A percentile compares a stretch with the other conserved stretches of the same genome.
These are phyloP conservation scores for Taphrorychus bicolor DNA, from an alignment of 2,888 invertebrate genomes.

Conservation along the genomic window DNA sequence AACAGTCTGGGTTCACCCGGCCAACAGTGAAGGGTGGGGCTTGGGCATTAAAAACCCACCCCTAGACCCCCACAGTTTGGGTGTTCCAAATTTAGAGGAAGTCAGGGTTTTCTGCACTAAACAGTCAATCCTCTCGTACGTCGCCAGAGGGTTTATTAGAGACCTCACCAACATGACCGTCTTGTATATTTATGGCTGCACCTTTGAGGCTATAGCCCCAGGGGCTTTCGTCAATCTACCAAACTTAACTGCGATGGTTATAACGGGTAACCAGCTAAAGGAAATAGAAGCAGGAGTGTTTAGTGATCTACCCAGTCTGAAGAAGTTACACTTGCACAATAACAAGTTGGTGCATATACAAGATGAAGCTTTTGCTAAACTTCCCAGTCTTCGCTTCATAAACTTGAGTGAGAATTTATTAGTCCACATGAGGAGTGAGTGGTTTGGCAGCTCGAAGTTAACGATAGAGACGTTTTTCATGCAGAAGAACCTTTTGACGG, in stretches of 20 bases:
- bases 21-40: background rate
- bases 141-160: background rate
- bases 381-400: background rate
- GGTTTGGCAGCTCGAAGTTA: background rate
- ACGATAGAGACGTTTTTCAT: background rate
- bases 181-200: background rate
- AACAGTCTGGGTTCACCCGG: background rate
- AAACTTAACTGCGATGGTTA: background rate
- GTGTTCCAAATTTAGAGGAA: background rate
- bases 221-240: background rate
- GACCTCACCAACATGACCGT: background rate
- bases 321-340: background rate
- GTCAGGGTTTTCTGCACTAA: background rate
- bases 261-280: background rate
- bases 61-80: background rate
- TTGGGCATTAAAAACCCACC: background rate
- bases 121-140: background rate
- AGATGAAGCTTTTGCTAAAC: background rate
- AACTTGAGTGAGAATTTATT: background rate
- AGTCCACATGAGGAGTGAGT: background rate
- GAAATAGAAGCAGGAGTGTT: background rate
- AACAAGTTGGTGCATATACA: background rate
- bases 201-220: background rate
- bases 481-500: background rate
- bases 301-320: background rate